Evolutionary conservation across 2,888 invertebrate species (phyloP).

Genomic region (Mechanitis messenoides): DNA sequence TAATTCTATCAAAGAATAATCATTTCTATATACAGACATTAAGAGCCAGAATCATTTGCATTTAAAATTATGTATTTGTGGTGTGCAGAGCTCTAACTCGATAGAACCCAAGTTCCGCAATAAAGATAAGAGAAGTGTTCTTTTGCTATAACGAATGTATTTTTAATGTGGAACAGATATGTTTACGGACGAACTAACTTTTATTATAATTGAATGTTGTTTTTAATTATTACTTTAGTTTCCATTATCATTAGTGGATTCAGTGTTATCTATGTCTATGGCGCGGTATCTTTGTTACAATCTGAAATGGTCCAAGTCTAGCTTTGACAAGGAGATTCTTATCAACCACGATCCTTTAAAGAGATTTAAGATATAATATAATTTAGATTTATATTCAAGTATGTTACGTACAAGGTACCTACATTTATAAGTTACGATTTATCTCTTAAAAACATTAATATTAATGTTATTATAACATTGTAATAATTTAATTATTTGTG

Average conservation of each 20-base stretch:
- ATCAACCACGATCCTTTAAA: too few species aligned
- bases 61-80: conserved; percentile 8
- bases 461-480: too few species aligned
- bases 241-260: background rate
- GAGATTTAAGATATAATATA: too few species aligned
- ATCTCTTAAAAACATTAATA: too few species aligned
- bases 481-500: too few species aligned
- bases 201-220: conserved; percentile 25
- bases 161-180: conserved; percentile 59
- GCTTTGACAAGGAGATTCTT: background rate
- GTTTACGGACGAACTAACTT: conserved; percentile 33
- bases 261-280: background rate
- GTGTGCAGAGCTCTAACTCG: conserved; percentile 25
- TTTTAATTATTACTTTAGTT: conserved; percentile 20
- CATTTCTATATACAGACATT: background rate
- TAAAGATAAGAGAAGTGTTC: conserved; percentile 65
- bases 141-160: conserved; percentile 58
- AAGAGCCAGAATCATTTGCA: conserved; percentile 7
- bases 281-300: background rate
- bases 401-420: too few species aligned
- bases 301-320: too few species aligned
- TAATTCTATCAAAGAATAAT: conserved; percentile 6
- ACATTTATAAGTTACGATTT: too few species aligned
- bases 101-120: conserved; percentile 48
- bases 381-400: too few species aligned